Evolutionary conservation across 1,140 invertebrate genomes (phyloP).

Genomic region (Atta colombica): DNA sequence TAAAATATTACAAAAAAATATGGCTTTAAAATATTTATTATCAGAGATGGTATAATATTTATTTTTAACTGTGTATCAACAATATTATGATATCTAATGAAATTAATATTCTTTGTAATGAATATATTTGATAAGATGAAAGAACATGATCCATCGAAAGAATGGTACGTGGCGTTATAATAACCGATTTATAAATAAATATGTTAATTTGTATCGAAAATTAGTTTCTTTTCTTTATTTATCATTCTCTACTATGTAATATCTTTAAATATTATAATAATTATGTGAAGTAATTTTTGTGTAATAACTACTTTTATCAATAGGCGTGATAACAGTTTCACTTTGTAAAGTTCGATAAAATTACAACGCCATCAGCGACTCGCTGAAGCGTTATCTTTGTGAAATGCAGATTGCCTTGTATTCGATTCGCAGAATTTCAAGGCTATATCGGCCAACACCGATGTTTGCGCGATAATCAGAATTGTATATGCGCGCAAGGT

Average conservation of each 20-base stretch:
- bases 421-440: conserved; percentile 82
- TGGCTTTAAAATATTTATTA: no score
- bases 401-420: conserved; percentile 83
- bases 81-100: background rate
- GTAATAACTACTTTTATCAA: conserved; percentile 9
- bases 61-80: no score
- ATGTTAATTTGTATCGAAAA: background rate
- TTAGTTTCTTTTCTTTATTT: background rate
- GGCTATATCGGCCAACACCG: conserved; percentile 67
- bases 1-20: no score
- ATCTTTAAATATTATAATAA: background rate
- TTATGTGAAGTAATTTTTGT: background rate
- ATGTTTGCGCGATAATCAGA: conserved; percentile 64
- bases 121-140: background rate
- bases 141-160: background rate
- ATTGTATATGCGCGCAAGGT: conserved; percentile 51
- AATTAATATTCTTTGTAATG: background rate
- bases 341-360: conserved; percentile 42
- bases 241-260: no score
- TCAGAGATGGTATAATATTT: no score
- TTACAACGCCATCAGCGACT: conserved; percentile 47
- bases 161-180: background rate
- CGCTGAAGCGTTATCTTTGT: conserved; percentile 76
- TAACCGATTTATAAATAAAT: background rate
- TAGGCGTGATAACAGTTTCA: conserved; percentile 33